Evolutionary conservation across 64 coral and sea anemone species (phyloP).

Genomic region (Trachythela sp.): DNA sequence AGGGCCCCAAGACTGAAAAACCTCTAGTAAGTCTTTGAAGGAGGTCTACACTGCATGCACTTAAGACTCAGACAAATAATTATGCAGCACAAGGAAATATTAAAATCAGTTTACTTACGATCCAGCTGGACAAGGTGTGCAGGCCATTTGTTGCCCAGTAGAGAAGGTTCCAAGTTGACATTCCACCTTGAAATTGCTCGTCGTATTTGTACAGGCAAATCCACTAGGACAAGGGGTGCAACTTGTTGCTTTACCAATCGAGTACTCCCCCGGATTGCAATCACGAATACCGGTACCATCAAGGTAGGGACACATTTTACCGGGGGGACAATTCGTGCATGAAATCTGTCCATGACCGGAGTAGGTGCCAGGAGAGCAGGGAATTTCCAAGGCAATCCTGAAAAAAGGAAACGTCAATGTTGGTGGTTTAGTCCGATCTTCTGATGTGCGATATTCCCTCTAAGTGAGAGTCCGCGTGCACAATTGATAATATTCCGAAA

Average conservation of each 20-base stretch:
- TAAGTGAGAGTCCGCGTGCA: too few relatives aligned
- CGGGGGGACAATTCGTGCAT: conserved; percentile 73
- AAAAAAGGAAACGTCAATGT: neutral
- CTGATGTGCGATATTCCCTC: too few relatives aligned
- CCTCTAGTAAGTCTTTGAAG: too few relatives aligned
- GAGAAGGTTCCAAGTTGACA: conserved; percentile 69
- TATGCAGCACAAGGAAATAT: too few relatives aligned
- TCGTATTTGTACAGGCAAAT: conserved; percentile 70
- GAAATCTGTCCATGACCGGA: neutral
- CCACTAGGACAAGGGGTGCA: conserved; percentile 81
- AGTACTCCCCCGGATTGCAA: conserved; percentile 65
- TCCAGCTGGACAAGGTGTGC: conserved; percentile 68
- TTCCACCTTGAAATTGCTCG: conserved; percentile 65
- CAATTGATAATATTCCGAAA: too few relatives aligned
- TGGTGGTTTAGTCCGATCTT: neutral
- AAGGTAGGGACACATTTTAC: conserved; percentile 60
- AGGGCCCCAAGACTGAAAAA: too few relatives aligned
- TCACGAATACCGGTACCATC: conserved; percentile 56
- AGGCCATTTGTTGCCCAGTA: conserved; percentile 39
- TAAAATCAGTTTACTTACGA: conserved; percentile 67
- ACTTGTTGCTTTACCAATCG: conserved; percentile 46
- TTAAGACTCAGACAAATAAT: too few relatives aligned
- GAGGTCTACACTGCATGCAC: too few relatives aligned
- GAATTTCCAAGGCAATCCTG: conserved; percentile 58
- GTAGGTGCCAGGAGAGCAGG: conserved; percentile 66